phyloP scores from a whole-genome alignment of 2,797 vertebrate genomes.

The Coccyzus lansbergi region DNA sequence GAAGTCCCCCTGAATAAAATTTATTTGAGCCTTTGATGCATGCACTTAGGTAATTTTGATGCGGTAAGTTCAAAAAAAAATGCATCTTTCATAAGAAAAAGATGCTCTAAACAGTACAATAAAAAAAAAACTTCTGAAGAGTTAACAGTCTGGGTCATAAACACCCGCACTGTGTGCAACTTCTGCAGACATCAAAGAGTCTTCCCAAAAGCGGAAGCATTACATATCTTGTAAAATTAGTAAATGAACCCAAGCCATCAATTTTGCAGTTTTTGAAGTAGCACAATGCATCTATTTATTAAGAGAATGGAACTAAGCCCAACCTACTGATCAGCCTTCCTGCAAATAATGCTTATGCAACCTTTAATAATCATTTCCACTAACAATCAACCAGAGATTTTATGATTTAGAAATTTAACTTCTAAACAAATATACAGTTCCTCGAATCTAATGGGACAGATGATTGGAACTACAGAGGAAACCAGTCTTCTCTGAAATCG shows the following conservation, averaged over 20 bases:
- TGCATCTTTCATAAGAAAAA: not conserved
- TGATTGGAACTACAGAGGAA: constrained; percentile 9
- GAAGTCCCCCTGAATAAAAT: not conserved
- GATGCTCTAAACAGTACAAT: not conserved
- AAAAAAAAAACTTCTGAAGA: not conserved
- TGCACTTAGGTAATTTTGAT: not conserved
- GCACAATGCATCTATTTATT: constrained; percentile 55
- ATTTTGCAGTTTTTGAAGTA: constrained; percentile 26
- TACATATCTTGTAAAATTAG: constrained; percentile 11
- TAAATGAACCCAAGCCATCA: constrained; percentile 24
- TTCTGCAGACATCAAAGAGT: constrained; percentile 6
- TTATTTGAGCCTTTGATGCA: not conserved
- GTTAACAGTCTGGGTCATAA: not conserved
- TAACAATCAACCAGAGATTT: constrained; percentile 12
- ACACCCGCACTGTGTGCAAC: not conserved
- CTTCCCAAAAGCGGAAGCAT: not conserved
- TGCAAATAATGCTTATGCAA: constrained; percentile 55
- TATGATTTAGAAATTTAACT: constrained; percentile 36
- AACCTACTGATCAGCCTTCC: constrained; percentile 33
- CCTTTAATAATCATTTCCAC: constrained; percentile 24
- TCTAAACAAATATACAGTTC: constrained; percentile 39
- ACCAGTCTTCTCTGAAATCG: not conserved
- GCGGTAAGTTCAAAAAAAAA: not conserved
- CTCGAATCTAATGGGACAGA: not conserved
- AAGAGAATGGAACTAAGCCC: constrained; percentile 44